Evolutionary conservation across 2,888 invertebrate genomes (phyloP), one percentile per base, ranked within the genome.

Genomic region (Drosophila rubida): DNA sequence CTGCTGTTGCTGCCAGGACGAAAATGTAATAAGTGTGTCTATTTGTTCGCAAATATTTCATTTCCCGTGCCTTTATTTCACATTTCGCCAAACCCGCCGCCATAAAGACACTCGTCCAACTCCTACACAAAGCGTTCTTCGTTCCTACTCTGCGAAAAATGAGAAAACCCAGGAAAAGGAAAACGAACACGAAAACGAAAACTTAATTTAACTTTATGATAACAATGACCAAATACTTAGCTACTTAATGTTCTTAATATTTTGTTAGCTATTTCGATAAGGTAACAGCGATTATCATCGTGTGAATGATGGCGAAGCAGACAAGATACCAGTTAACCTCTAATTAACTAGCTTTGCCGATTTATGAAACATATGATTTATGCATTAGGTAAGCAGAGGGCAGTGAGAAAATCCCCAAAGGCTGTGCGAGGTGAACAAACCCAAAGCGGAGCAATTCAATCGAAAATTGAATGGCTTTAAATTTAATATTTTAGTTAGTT

Each of bases 1-100:
- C 13, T 22, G 25, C 6, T 25, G 25, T 6, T 14, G 59, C 55
- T 54, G 54, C 68, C 69, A 71, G 83, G 62, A 82, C 70, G 51
- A 79, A 78, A 86, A 82, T 69, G 83, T 83, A 86, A 88, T 84
- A 85, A 87, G 76, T 88, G 88, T 79, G 87, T 88, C 84, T 88
- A 87, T 88, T 88, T 88, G 88, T 87, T 88, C 72, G 71, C 87
- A 83, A 85, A 88, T 88, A 87, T 86, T 88, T 86, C 77, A 86
- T 86, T 85, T 85, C 88, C 88, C 85, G 69, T 86, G 75, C 80
- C 78, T 67, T 69, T 77, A 63, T 79, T 60, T 76, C 64, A 63
- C 44, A 55, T 67, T 69, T 42, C 59, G 49, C 25, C 25, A 57
- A 57, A 49, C 51, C 42, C 32, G 49, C 55, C 69, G 69, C 23